Percentiles rank a stretch among this genome's conserved stretches.
phyloP scores from a whole-genome alignment of 2,797 vertebrate species.

The Neosilurus mollespiculum region DNA sequence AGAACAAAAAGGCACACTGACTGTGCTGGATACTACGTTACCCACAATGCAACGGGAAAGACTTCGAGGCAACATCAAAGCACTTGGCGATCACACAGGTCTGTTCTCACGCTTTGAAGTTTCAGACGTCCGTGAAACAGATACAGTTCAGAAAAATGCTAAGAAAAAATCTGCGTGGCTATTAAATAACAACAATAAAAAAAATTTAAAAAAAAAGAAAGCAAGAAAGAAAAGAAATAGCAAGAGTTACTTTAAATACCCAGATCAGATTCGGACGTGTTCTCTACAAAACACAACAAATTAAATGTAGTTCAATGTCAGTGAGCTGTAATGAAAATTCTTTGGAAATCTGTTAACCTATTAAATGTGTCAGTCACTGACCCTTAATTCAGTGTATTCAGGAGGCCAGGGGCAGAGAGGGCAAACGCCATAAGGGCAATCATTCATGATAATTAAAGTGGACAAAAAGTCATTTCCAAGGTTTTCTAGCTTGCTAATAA shows the following conservation, averaged over 20 bases:
- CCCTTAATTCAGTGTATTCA: neutral
- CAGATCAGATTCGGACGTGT: neutral
- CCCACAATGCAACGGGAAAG: slow-evolving; percentile 38
- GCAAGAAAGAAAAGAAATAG: neutral
- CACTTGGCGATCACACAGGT: neutral
- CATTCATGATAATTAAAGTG: neutral
- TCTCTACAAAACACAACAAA: neutral
- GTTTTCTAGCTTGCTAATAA: neutral
- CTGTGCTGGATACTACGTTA: slow-evolving; percentile 38
- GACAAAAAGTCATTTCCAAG: neutral
- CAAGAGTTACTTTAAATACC: neutral
- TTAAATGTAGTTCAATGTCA: neutral
- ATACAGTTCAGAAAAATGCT: slow-evolving; percentile 6
- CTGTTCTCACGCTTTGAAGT: neutral
- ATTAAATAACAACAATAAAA: neutral
- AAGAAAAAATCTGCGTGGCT: neutral
- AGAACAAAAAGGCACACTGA: slow-evolving; percentile 47
- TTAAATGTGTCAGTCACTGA: neutral
- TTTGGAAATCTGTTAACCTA: neutral
- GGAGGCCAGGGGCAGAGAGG: neutral
- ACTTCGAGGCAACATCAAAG: slow-evolving; percentile 7
- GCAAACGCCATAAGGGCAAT: slow-evolving; percentile 2
- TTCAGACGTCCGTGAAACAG: neutral
- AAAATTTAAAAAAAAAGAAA: neutral
- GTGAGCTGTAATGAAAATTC: neutral